Conservation (phyloP, 2,113 vertebrate genomes). For the Tympanuchus pallidicinctus region DNA sequence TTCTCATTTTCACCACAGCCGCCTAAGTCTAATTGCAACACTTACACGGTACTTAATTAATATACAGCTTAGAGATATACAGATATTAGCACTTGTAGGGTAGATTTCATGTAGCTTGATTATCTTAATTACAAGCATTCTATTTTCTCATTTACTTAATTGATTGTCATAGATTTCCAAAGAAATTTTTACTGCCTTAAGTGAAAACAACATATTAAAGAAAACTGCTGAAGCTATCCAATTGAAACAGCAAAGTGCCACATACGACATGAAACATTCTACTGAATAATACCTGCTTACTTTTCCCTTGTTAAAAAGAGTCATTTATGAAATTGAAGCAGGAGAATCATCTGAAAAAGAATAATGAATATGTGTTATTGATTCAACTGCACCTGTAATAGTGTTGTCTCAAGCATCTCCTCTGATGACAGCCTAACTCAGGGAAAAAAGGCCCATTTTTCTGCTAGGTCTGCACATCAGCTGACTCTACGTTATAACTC, state of each 20-base stretch:
- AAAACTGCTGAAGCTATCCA: slow-evolving; percentile 15
- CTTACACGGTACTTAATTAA: slow-evolving; percentile 79
- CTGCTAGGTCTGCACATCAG: slow-evolving; percentile 23
- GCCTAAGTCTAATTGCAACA: slow-evolving; percentile 73
- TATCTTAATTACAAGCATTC: slow-evolving; percentile 80
- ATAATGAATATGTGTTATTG: slow-evolving; percentile 48
- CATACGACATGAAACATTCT: slow-evolving; percentile 5
- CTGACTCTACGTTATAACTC: slow-evolving; percentile 23
- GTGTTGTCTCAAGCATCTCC: slow-evolving; percentile 6
- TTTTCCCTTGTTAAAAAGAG: slow-evolving; percentile 61
- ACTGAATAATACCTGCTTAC: slow-evolving; percentile 42
- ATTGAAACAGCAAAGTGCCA: not conserved
- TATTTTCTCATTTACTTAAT: slow-evolving; percentile 82
- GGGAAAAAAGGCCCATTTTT: slow-evolving; percentile 53
- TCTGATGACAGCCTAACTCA: not conserved
- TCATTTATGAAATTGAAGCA: slow-evolving; percentile 44
- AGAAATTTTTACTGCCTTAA: slow-evolving; percentile 58
- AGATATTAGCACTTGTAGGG: slow-evolving; percentile 69
- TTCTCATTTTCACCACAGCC: slow-evolving; percentile 37
- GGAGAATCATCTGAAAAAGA: not conserved
- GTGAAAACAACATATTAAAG: slow-evolving; percentile 54
- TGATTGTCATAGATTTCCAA: slow-evolving; percentile 76
- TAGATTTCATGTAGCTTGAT: slow-evolving; percentile 73
- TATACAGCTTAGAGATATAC: slow-evolving; percentile 75
- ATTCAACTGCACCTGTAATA: slow-evolving; percentile 55